These are phyloP conservation scores for Tanypteryx hageni DNA, from an alignment of 2,888 invertebrate species.

Conservation along the genomic window DNA sequence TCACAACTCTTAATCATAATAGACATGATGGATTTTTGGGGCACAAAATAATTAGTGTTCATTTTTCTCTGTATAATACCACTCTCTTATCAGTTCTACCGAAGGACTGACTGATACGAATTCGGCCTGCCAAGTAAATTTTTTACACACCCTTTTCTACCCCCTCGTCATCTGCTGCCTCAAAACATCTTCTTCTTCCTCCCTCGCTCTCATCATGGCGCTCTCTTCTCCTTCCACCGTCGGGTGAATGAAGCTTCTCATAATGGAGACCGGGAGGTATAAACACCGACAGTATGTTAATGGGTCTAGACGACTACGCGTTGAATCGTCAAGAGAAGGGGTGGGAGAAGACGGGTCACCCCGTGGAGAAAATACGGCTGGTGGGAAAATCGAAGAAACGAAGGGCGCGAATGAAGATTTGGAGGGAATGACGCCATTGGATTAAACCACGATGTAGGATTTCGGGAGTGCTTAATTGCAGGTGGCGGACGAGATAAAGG, in stretches of 20 bases:
- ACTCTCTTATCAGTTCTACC: not conserved
- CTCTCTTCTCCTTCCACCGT: too few species aligned
- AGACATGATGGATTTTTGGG: too few species aligned
- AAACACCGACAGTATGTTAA: not conserved
- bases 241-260: too few species aligned
- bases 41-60: too few species aligned
- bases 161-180: not conserved
- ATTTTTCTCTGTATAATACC: too few species aligned
- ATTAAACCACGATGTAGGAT: too few species aligned
- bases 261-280: not conserved
- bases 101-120: not conserved
- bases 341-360: not conserved
- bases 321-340: not conserved
- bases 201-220: not conserved
- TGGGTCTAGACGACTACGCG: not conserved
- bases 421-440: too few species aligned
- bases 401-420: too few species aligned
- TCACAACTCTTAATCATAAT: too few species aligned
- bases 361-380: not conserved
- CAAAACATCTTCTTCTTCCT: not conserved
- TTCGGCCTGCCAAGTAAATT: not conserved
- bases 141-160: not conserved
- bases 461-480: too few species aligned
- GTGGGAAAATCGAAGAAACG: not conserved
- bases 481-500: too few species aligned